Base-by-base conservation (phyloP, 2,888 invertebrate genomes). In the Ferdinandea cuprea region DNA sequence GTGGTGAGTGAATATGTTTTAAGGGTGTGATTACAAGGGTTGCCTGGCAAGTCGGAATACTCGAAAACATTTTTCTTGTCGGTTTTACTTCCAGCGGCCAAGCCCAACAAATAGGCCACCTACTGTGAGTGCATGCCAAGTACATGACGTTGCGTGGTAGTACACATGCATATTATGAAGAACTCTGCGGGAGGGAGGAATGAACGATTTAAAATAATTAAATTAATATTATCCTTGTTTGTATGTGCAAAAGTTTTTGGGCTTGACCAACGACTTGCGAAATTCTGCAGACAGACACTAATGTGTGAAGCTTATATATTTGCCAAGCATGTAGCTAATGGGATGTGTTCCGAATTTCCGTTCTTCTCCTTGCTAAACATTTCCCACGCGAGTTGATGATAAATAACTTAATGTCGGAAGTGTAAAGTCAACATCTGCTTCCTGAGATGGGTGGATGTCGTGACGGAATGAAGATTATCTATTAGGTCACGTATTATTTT, bases 161-260 rank as follows among this genome's bases (percentile, higher is more conserved):
- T 58, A 17, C 63, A 32, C 42, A 3, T 3, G 40, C n/a, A 40
- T 13, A 21, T 8, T 21, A 32, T 3, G 19, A 8, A 28, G 11
- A 19, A 11, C 40, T 28, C 58, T 42, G 66, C 9, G 40, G 59
- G 28, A 40, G 50, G 28, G 46, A 35, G 21, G 56, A 25, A 66
- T 58, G 65, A 74, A 40, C 65, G 54, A 58, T 65, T 65, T 56
- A 40, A 58, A 65, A 76, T 68, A 61, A 69, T 77, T 69, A 69
- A 77, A 77, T 63, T 61, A 69, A 63, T 63, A 63, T 69, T 61
- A 69, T 63, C 69, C 61, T 30, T 77, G 54, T 63, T 56, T 19
- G 21, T 30, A 52, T 69, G 69, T 48, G 66, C 42, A 11, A 3
- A 28, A n/a, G 13, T 48, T 65, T 50, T 52, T 52, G 54, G 68